Evolutionary conservation across 2,113 vertebrate genomes (phyloP), one percentile per base, ranked within the genome.

Genomic region (Stegostoma tigrinum): DNA sequence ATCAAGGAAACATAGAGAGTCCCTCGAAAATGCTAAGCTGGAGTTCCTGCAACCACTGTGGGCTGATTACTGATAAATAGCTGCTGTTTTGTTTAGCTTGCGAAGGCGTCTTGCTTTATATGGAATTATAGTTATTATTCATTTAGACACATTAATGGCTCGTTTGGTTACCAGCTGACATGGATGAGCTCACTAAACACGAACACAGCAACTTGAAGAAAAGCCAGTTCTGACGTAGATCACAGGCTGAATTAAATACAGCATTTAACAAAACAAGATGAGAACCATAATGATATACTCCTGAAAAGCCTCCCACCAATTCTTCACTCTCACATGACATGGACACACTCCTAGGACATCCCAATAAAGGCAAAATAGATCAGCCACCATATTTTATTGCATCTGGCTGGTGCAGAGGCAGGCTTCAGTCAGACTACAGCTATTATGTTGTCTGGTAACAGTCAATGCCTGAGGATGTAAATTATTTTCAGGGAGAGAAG

Each of bases 381-480:
- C 66, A 70, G 38, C 61, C 19, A 19, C 91, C 38, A 68, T 45
- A 12, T 97, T 97, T 98, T 97, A 98, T 98, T 97, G 97, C 96
- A 96, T n/a, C 68, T 96, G 96, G 72, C 96, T 97, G 96, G 96
- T 96, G 97, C 97, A 97, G 96, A 96, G 97, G 97, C 97, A 3
- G 23, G 97, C 96, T 70, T 24, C n/a, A 94, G 8, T 42, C 66
- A 68, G 27, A 68, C 21, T 94, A 10, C 21, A 45, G 38, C n/a
- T 70, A 68, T 94, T 94, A 94, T 94, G 42, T 66, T 38, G 17
- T 42, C 66, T 14, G 66, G 27, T 19, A 38, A 68, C 42, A 68
- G 64, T 24, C 91, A 94, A 14, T 45, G 66, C n/a, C 91, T 68
- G 64, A 6, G 66, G 91, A 27, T 68, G 17, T 64, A 42, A 61